Evolutionary conservation across 1,140 invertebrate species (phyloP).

Genomic region (Drosophila punjabiensis): DNA sequence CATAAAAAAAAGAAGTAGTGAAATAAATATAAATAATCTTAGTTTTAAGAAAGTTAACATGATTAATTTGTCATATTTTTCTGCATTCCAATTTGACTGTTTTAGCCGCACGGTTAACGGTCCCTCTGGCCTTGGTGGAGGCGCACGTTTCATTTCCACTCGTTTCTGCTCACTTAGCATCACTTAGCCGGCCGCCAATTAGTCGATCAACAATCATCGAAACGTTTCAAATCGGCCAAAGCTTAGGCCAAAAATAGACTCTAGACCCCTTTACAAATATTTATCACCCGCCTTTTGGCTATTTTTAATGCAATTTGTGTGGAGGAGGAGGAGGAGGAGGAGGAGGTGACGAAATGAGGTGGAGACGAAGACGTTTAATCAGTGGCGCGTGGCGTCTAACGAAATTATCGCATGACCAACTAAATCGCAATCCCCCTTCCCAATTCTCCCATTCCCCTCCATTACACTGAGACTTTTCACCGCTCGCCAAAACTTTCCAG

Average conservation of each 20-base stretch:
- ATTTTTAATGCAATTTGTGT: conserved; percentile 63
- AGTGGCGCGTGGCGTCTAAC: conserved; percentile 56
- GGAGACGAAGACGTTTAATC: conserved; percentile 36
- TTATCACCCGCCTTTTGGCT: conserved; percentile 57
- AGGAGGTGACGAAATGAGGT: neutral
- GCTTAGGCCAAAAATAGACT: conserved; percentile 42
- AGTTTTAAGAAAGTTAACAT: conserved; percentile 45
- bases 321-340: neutral
- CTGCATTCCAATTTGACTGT: neutral
- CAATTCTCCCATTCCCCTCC: neutral
- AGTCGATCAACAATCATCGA: conserved; percentile 40
- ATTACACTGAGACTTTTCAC: conserved; percentile 39
- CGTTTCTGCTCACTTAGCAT: conserved; percentile 4
- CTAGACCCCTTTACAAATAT: conserved; percentile 26
- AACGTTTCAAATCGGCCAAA: conserved; percentile 13
- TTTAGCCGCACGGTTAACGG: neutral
- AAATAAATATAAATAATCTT: neutral
- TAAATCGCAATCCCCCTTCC: conserved; percentile 30
- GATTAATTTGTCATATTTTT: conserved; percentile 40
- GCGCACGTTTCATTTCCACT: conserved; percentile 4
- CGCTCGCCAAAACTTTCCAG: conserved; percentile 70
- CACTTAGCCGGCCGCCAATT: conserved; percentile 18
- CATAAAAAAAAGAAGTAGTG: neutral
- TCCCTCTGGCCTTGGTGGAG: conserved; percentile 4
- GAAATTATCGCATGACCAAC: conserved; percentile 66